Evolutionary conservation across 1,140 invertebrate species (phyloP), one percentile per base, ranked within the genome.

Genomic region (Philopotamus ludificatus): DNA sequence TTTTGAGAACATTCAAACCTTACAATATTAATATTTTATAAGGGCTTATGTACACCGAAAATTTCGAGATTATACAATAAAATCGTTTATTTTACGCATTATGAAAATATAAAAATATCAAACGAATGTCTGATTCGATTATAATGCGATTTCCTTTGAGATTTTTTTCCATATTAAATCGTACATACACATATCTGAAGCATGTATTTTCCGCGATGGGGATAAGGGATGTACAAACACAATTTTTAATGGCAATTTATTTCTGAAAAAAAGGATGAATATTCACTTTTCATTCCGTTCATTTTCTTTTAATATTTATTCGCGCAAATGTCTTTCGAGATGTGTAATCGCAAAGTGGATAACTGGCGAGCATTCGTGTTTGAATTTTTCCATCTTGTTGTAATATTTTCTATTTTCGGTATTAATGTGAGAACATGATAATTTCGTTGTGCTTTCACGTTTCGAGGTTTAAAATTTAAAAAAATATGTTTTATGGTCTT

Each of bases 281-380:
- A 57, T 57, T 57, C 54, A 57, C 54, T 57, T 57, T 42, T 42
- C 34, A 42, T 57, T n/a, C 54, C 54, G 20, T 57, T 57, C 54
- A 39, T 57, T 57, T 57, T 57, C 54, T 57, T 57, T 39, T 57
- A 20, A 57, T 57, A 57, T 57, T 57, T 57, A 57, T 57, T 57
- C 39, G 18, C 42, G 42, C 39, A 39, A 57, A 57, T 57, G 23
- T 57, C 2, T 57, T 57, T 28, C 26, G n/a, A 25, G 51, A 55
- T 16, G n/a, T 28, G 25, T 25, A 26, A 55, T 39, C 51, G 20
- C 28, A 55, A 25, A 55, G 47, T 12, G 39, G 23, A 28, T 55
- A 34, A 20, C 21, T n/a, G n/a, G n/a, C n/a, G n/a, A n/a, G n/a
- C n/a, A n/a, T n/a, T n/a, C n/a, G n/a, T n/a, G n/a, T n/a, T n/a